These are phyloP conservation scores for Drosophila subquinaria DNA, from an alignment of 2,888 invertebrate genomes.

Conservation along the genomic window DNA sequence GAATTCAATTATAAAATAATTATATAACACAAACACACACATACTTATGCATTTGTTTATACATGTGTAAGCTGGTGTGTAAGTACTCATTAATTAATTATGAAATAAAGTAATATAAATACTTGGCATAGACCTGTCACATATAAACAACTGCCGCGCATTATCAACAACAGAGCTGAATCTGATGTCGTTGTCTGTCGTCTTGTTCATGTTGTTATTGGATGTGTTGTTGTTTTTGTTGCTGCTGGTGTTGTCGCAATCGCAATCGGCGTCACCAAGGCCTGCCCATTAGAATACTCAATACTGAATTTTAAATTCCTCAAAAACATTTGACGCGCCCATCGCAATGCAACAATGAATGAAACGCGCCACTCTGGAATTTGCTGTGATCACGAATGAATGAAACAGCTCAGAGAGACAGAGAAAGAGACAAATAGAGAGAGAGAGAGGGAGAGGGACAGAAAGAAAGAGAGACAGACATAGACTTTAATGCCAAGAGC, in stretches of 20 bases:
- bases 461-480: background rate
- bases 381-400: constrained; percentile 63
- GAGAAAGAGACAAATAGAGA: background rate
- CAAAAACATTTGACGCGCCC: constrained; percentile 48
- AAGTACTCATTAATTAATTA: constrained; percentile 38
- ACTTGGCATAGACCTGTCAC: constrained; percentile 9
- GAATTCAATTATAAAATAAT: constrained; percentile 11
- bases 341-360: constrained; percentile 54
- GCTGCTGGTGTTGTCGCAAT: constrained; percentile 46
- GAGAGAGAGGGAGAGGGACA: background rate
- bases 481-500: constrained; percentile 17
- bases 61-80: background rate
- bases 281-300: constrained; percentile 56
- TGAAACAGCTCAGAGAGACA: constrained; percentile 59
- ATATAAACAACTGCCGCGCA: constrained; percentile 9
- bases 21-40: background rate
- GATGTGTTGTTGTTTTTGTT: constrained; percentile 4
- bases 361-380: constrained; percentile 55
- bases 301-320: constrained; percentile 35
- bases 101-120: constrained; percentile 21
- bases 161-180: constrained; percentile 20
- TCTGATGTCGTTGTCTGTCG: constrained; percentile 12
- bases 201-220: background rate
- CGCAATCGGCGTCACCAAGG: constrained; percentile 49
- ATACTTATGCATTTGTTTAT: background rate